These are phyloP conservation scores for Eptatretus atami DNA, from an alignment of 2,797 vertebrate genomes.

Conservation along the genomic window DNA sequence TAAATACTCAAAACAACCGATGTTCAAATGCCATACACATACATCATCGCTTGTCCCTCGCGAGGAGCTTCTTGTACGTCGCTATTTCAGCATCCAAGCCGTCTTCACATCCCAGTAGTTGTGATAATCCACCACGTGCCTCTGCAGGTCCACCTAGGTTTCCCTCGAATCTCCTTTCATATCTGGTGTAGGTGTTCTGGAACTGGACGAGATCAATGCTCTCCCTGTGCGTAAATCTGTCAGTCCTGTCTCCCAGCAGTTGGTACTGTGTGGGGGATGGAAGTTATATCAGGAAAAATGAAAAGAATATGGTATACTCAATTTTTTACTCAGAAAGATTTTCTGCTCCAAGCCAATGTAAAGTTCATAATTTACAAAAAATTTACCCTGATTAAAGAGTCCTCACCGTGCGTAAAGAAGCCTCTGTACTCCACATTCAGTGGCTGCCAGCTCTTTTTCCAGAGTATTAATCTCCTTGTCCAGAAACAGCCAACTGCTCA, in stretches of 20 bases:
- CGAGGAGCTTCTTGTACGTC: conserved; percentile 3
- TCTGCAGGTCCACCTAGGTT: conserved; percentile 6
- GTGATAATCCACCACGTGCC: neutral
- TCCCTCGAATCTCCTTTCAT: conserved; percentile 1
- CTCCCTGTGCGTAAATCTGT: neutral
- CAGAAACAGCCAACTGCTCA: neutral
- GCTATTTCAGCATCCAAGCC: neutral
- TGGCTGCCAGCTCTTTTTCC: neutral
- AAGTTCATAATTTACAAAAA: too few relatives aligned
- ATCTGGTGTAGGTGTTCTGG: neutral
- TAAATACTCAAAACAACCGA: too few relatives aligned
- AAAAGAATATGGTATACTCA: too few relatives aligned
- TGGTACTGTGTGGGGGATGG: neutral
- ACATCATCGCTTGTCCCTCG: neutral
- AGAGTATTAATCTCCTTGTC: conserved; percentile 4
- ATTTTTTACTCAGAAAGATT: too few relatives aligned
- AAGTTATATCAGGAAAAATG: too few relatives aligned
- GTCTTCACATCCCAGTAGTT: conserved; percentile 2
- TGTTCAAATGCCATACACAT: neutral
- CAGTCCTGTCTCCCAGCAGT: neutral
- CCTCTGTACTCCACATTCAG: neutral
- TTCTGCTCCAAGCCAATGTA: too few relatives aligned
- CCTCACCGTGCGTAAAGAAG: neutral
- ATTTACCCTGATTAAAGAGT: too few relatives aligned
- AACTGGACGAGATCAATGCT: neutral